A percentile compares a stretch with the other conserved stretches of the same genome.
These are phyloP conservation scores for Asarcornis scutulata DNA, from an alignment of 2,113 vertebrate species.

Conservation along the genomic window DNA sequence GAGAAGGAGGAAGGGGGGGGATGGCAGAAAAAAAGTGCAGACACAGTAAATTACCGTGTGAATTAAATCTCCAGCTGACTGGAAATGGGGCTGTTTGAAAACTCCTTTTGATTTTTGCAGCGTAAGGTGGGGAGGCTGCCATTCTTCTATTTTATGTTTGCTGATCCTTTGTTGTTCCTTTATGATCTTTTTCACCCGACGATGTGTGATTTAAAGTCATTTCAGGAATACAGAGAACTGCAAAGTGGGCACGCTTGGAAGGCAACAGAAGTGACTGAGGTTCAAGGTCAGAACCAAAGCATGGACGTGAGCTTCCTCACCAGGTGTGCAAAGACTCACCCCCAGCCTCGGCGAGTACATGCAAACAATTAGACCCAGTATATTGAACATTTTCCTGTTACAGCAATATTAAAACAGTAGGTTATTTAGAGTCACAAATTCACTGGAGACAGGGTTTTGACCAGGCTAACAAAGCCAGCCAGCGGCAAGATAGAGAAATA, in stretches of 20 bases:
- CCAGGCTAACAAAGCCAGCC: not conserved
- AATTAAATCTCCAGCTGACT: constrained; percentile 63
- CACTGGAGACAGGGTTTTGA: not conserved
- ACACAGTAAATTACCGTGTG: constrained; percentile 37
- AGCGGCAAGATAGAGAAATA: not conserved
- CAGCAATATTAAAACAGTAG: not conserved
- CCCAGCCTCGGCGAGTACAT: not conserved
- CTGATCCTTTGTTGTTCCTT: constrained; percentile 72
- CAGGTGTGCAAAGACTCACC: not conserved
- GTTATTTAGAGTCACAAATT: not conserved
- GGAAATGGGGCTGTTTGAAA: constrained; percentile 62
- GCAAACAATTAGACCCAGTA: not conserved
- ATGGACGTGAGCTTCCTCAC: not conserved
- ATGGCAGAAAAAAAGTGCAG: constrained; percentile 19
- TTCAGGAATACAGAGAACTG: constrained; percentile 39
- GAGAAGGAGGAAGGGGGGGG: not conserved
- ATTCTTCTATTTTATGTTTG: constrained; percentile 76
- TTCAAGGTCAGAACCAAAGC: not conserved
- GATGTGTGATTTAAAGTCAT: constrained; percentile 64
- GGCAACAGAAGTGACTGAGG: not conserved
- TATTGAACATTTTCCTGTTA: not conserved
- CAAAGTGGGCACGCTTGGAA: constrained; percentile 5
- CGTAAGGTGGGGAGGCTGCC: constrained; percentile 67
- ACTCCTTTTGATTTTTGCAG: constrained; percentile 70
- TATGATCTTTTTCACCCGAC: constrained; percentile 66